These are phyloP conservation scores for Lithophane semibrunnea DNA, from an alignment of 2,888 invertebrate genomes.

Conservation along the genomic window DNA sequence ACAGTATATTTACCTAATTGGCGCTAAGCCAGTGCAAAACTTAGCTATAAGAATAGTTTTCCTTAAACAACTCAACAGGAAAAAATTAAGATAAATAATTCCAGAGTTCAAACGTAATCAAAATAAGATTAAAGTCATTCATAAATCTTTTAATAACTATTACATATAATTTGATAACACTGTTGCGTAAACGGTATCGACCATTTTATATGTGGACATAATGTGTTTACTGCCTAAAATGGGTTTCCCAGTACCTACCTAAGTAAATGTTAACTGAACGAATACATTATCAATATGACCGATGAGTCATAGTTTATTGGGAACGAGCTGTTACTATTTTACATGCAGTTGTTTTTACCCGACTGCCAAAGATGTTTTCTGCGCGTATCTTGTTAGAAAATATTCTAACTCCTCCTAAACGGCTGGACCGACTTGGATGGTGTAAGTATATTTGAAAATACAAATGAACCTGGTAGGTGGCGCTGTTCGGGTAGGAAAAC, in stretches of 20 bases:
- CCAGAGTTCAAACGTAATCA: not conserved
- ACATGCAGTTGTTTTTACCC: no score
- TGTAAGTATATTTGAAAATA: no score
- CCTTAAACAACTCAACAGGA: conserved; percentile 20
- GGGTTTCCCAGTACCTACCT: conserved; percentile 22
- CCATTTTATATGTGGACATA: conserved; percentile 6
- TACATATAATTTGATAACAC: conserved; percentile 22
- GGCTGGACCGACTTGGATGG: no score
- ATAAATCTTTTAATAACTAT: not conserved
- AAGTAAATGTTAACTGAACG: conserved; percentile 2
- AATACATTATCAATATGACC: conserved; percentile 2
- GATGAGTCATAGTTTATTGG: conserved; percentile 19
- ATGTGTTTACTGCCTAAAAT: not conserved
- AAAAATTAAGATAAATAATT: conserved; percentile 24
- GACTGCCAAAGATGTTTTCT: no score
- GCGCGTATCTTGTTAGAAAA: no score
- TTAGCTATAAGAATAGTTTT: conserved; percentile 16
- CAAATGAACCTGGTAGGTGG: no score
- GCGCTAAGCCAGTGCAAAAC: conserved; percentile 29
- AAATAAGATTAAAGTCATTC: conserved; percentile 14
- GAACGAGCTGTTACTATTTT: no score
- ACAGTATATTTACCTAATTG: conserved; percentile 2
- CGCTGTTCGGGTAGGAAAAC: no score
- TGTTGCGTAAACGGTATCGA: conserved; percentile 2
- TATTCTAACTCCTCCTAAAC: no score